These are phyloP conservation scores for Ploceus nigricollis DNA, from an alignment of 2,113 vertebrate species.

Conservation along the genomic window DNA sequence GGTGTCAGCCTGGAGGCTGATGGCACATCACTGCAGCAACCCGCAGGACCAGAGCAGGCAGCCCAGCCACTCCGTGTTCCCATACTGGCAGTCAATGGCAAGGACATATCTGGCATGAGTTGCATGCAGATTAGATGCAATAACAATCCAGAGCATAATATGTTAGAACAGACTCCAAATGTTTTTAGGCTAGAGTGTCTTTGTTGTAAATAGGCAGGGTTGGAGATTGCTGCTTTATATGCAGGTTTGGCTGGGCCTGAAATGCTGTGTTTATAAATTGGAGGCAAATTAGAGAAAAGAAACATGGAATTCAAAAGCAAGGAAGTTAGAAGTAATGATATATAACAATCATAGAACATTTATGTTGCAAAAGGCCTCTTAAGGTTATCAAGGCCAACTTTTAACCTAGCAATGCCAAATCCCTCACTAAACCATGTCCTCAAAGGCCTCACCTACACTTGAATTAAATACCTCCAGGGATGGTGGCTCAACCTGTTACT, in stretches of 20 bases:
- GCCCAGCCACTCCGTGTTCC: not conserved
- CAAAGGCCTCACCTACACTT: not conserved
- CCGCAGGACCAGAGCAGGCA: not conserved
- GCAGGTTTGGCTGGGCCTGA: not conserved
- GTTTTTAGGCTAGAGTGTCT: not conserved
- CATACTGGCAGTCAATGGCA: not conserved
- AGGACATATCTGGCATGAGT: not conserved
- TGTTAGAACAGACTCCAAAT: not conserved
- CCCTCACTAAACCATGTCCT: not conserved
- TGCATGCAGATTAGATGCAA: fast-evolving
- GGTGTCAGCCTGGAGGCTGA: not conserved
- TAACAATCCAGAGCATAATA: not conserved
- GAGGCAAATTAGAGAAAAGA: not conserved
- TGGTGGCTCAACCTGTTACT: not conserved
- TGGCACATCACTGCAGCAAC: not conserved
- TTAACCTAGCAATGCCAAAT: not conserved
- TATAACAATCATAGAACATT: not conserved
- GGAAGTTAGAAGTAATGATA: not conserved
- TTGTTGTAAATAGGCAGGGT: not conserved
- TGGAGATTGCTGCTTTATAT: not conserved
- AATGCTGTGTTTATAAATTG: not conserved
- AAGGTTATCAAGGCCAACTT: not conserved
- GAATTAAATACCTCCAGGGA: not conserved
- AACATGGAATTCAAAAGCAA: not conserved
- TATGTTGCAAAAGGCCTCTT: not conserved